Conservation (phyloP, 2,113 vertebrate genomes). For the Vireo altiloquus region DNA sequence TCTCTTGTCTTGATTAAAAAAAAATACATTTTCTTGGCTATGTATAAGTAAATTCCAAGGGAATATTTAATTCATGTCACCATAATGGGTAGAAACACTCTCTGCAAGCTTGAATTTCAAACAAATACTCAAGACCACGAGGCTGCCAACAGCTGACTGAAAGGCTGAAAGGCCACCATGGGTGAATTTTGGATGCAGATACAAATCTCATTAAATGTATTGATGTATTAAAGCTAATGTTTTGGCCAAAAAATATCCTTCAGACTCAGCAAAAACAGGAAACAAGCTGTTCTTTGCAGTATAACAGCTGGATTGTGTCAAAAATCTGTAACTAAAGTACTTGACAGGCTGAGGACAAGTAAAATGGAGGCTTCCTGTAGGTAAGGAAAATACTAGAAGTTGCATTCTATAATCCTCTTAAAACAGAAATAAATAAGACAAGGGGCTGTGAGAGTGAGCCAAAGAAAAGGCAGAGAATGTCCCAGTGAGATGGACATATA, state of each 20-base stretch:
- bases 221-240: constrained; percentile 43
- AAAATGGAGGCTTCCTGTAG: background rate
- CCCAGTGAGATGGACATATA: fast-evolving
- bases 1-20: background rate
- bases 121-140: background rate
- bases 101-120: constrained; percentile 6
- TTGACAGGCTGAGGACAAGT: background rate
- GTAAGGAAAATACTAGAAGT: background rate
- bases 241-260: constrained; percentile 18
- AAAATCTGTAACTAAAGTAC: constrained; percentile 1
- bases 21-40: background rate
- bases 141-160: background rate
- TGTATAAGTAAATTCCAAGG: background rate
- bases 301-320: constrained; percentile 30
- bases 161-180: constrained; percentile 6
- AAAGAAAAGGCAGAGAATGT: background rate
- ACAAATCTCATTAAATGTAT: constrained; percentile 55
- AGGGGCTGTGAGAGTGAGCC: background rate
- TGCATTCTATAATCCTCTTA: background rate
- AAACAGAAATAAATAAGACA: background rate
- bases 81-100: background rate
- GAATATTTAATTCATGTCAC: constrained; percentile 19
- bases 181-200: constrained; percentile 41
- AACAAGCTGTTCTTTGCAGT: constrained; percentile 24
- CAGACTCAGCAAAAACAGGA: constrained; percentile 30